Evolutionary conservation across 2,113 vertebrate species (phyloP).

Genomic region (Patagioenas fasciata): DNA sequence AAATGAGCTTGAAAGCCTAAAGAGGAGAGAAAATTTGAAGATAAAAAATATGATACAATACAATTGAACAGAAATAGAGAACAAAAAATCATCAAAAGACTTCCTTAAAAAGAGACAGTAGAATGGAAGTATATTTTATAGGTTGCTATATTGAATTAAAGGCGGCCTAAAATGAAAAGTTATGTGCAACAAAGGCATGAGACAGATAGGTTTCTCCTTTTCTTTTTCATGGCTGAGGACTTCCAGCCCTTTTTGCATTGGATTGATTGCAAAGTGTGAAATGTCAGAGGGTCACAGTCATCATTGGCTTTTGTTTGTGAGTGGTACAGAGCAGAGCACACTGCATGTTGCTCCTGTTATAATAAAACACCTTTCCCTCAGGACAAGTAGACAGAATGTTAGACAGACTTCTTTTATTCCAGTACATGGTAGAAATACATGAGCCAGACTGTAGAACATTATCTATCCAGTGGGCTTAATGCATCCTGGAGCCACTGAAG

Average conservation of each 20-base stretch:
- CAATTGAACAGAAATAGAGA: background rate
- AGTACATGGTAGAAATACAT: background rate
- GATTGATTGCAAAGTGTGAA: background rate
- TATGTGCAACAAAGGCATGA: background rate
- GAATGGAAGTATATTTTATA: constrained; percentile 3
- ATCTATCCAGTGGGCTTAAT: background rate
- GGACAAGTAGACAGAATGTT: background rate
- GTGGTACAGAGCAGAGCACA: background rate
- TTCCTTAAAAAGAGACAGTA: background rate
- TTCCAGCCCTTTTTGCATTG: background rate
- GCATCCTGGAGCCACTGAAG: background rate
- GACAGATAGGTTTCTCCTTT: background rate
- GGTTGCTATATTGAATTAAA: constrained; percentile 28
- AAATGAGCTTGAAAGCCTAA: constrained; percentile 14
- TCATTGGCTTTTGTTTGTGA: background rate
- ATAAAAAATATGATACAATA: background rate
- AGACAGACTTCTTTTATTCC: background rate
- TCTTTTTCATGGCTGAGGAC: background rate
- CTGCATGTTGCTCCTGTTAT: background rate
- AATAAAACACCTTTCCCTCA: background rate
- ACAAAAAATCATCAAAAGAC: constrained; percentile 36
- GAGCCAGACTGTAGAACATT: background rate
- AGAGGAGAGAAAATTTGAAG: background rate
- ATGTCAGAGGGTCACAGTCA: background rate
- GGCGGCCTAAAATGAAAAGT: constrained; percentile 20